Percentiles rank a stretch among this genome's conserved stretches.
Conservation (phyloP, 2,113 vertebrate genomes). For the Caracal caracal region DNA sequence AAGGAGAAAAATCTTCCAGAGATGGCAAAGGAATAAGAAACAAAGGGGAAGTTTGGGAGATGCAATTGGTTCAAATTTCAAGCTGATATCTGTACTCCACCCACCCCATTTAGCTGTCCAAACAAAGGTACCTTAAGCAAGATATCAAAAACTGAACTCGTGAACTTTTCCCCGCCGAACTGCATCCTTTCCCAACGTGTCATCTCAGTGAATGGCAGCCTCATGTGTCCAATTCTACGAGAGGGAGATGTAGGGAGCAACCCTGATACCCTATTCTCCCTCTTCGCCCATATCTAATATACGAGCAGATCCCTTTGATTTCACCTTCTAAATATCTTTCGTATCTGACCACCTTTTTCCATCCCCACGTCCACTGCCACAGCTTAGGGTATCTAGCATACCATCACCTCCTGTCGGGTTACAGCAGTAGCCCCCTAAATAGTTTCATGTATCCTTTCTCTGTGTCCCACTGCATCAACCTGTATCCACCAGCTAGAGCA, state of each 20-base stretch:
- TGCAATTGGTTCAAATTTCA: not conserved
- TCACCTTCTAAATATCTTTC: not conserved
- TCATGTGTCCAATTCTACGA: not conserved
- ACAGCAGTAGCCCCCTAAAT: not conserved
- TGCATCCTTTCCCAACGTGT: not conserved
- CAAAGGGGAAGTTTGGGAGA: not conserved
- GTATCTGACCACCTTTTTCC: not conserved
- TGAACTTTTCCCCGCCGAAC: not conserved
- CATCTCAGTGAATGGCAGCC: not conserved
- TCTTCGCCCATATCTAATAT: not conserved
- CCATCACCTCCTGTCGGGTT: not conserved
- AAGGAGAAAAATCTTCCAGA: not conserved
- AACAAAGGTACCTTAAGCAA: not conserved
- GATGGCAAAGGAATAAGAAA: not conserved
- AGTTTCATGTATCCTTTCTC: not conserved
- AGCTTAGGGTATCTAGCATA: not conserved
- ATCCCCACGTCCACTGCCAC: not conserved
- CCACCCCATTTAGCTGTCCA: not conserved
- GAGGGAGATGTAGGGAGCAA: not conserved
- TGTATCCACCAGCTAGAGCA: not conserved
- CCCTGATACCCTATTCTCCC: not conserved
- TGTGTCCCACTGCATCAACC: not conserved
- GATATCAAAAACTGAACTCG: not conserved
- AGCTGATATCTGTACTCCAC: not conserved
- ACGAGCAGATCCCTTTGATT: not conserved